phyloP scores from a whole-genome alignment of 23 tunicate genomes.

The Pegea sp. region DNA sequence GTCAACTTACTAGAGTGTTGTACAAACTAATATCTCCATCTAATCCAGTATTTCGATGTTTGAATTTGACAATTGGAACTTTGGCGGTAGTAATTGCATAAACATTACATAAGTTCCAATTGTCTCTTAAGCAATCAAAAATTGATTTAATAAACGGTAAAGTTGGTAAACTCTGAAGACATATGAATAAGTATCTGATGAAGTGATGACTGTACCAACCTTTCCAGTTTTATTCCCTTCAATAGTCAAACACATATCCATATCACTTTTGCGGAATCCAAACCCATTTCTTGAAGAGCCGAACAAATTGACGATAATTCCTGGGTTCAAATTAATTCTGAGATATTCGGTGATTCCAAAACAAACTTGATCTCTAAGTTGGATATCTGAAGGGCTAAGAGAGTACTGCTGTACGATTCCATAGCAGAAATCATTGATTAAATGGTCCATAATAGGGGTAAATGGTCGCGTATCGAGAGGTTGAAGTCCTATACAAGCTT shows the following conservation, averaged over 20 bases:
- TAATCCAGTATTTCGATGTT: constrained; percentile 13
- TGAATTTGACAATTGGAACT: constrained; percentile 94
- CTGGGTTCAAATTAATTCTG: constrained; percentile 15
- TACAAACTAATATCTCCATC: constrained; percentile 95
- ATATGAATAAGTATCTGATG: background rate
- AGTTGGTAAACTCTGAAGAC: constrained; percentile 21
- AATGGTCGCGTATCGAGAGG: constrained; percentile 10
- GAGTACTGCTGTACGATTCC: constrained; percentile 28
- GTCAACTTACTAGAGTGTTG: constrained; percentile 56
- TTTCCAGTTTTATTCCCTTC: constrained; percentile 37
- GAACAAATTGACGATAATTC: constrained; percentile 32
- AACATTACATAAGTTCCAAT: constrained; percentile 17
- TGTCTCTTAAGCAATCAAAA: constrained; percentile 28
- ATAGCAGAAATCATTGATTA: too few species aligned
- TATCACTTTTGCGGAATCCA: constrained; percentile 65
- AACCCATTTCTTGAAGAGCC: constrained; percentile 92
- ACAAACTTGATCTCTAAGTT: constrained; percentile 27
- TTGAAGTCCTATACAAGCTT: constrained; percentile 42
- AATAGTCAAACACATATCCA: constrained; percentile 88
- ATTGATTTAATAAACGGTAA: constrained; percentile 35
- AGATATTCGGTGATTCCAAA: constrained; percentile 7
- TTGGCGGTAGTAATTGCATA: constrained; percentile 88
- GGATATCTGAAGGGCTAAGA: constrained; percentile 12
- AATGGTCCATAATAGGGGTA: constrained; percentile 18
- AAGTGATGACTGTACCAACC: constrained; percentile 5